These are phyloP conservation scores for Phrynosoma platyrhinos DNA, from an alignment of 2,113 vertebrate genomes.

Conservation along the genomic window DNA sequence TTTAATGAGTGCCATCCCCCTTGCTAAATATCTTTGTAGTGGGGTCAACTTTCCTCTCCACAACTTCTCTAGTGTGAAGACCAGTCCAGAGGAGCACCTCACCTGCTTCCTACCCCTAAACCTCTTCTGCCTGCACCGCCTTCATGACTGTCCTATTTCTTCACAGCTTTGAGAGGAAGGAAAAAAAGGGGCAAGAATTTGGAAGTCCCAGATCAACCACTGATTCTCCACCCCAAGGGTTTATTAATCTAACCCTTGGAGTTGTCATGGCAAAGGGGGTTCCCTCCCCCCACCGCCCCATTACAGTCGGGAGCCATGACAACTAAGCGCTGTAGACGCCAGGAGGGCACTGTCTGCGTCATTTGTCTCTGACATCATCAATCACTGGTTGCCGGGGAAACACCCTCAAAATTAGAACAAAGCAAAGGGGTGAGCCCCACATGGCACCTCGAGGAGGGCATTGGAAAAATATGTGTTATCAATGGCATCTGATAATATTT, in stretches of 20 bases:
- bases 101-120: not conserved
- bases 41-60: not conserved
- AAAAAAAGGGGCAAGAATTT: not conserved
- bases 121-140: not conserved
- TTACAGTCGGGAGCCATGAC: constrained; percentile 76
- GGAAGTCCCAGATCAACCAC: constrained; percentile 8
- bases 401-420: constrained; percentile 73
- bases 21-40: not conserved
- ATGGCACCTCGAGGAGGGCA: constrained; percentile 47
- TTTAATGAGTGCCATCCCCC: not conserved
- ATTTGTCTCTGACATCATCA: constrained; percentile 86
- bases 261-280: constrained; percentile 13
- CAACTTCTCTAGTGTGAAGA: not conserved
- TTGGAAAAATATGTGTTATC: constrained; percentile 41
- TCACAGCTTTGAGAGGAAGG: not conserved
- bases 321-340: constrained; percentile 76
- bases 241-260: constrained; percentile 41
- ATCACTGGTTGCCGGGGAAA: constrained; percentile 77
- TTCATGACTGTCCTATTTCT: not conserved
- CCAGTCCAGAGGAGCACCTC: constrained; percentile 11
- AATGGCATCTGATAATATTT: not conserved
- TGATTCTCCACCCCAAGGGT: not conserved
- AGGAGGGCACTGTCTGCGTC: constrained; percentile 76
- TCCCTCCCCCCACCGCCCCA: constrained; percentile 6
- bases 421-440: constrained; percentile 54